Evolutionary conservation across 2,113 vertebrate genomes (phyloP).

Genomic region (Cyrtonyx montezumae): DNA sequence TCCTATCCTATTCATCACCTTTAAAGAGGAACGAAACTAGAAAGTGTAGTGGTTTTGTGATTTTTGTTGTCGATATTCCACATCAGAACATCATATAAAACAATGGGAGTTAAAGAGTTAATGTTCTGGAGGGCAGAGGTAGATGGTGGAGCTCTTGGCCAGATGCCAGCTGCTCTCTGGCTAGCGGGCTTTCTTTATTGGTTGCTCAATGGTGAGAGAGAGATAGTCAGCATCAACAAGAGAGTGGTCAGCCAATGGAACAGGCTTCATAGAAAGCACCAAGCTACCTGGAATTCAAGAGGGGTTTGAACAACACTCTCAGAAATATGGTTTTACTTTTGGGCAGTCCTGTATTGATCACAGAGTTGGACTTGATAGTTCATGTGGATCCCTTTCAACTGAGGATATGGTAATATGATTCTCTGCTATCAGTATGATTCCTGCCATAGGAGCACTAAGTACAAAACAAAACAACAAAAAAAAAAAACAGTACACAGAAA

Average conservation of each 20-base stretch:
- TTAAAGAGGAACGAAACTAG: background rate
- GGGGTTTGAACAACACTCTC: background rate
- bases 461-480: background rate
- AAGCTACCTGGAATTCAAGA: background rate
- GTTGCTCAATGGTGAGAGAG: no score
- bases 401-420: background rate
- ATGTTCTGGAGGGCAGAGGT: no score
- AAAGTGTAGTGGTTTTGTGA: background rate
- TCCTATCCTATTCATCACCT: background rate
- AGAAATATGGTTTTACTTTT: background rate
- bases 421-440: background rate
- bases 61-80: no score
- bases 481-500: background rate
- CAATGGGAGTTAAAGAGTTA: no score
- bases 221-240: no score
- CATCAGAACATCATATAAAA: no score
- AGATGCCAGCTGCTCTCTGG: no score
- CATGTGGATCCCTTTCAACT: background rate
- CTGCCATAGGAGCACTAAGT: background rate
- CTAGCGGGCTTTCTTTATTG: no score
- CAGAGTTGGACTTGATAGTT: background rate
- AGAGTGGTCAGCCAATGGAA: background rate
- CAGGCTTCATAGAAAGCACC: background rate
- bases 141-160: no score
- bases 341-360: background rate